Evolutionary conservation across 1,140 invertebrate species (phyloP), one percentile per base, ranked within the genome.

Genomic region (Nylanderia fulva): DNA sequence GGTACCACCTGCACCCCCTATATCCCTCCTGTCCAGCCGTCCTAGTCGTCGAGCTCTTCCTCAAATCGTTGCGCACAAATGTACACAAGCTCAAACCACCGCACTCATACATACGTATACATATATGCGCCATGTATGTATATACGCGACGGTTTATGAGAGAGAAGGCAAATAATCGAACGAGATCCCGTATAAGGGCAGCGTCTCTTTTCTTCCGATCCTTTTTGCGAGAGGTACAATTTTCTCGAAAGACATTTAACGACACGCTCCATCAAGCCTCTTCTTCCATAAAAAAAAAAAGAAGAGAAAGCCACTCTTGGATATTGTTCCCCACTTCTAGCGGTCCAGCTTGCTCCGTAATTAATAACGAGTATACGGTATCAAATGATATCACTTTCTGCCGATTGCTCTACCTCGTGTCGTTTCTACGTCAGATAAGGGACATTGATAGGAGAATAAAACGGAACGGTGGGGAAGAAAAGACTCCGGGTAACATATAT

Each of bases 11-110:
- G 79, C 69, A 61, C 58, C 71, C 77, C 82, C 69, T 60, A 54
- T 63, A 72, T 86, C 54, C 82, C 83, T 72, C 68, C 74, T 84
- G 84, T 86, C 84, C 74, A 77, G 83, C 85, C 64, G 60, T 76
- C 56, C 76, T 75, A 86, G 58, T 88, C 76, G 64, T 83, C 77
- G 76, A 83, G 79, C 88, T 90, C 87, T 89, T 90, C 87, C 87
- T 90, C 88, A 85, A 90, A 90, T 89, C 87, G 80, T 89, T 82
- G 87, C 80, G 61, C 63, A 27, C 42, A 52, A 64, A 48, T 9
- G 48, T 69, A 71, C 48, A 56, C 64, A 39, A 56, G 18, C 33
- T 29, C 33, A 29, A 29, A 80, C 48, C 24, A 27, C 7, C 33
- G 39, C 64, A 21, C n/a, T 21, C 11, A n/a, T 29, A 48, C 15